Conservation (phyloP, 1,140 invertebrate genomes). For the Aporrectodea caliginosa region DNA sequence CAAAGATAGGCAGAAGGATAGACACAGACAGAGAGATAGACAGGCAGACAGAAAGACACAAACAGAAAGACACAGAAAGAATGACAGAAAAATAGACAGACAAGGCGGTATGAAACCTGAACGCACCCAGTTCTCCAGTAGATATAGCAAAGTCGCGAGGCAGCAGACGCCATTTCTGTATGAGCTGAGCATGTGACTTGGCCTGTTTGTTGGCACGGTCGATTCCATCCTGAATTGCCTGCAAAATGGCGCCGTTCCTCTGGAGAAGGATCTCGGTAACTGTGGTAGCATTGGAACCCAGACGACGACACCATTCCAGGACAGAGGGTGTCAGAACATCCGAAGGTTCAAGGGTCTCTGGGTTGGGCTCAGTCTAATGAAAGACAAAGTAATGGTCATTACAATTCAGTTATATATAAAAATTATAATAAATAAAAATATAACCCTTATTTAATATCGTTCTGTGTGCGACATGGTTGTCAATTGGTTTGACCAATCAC, state of each 20-base stretch:
- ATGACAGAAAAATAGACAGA: conserved; percentile 11
- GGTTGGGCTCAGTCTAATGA: conserved; percentile 65
- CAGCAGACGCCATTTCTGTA: conserved; percentile 84
- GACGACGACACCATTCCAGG: conserved; percentile 67
- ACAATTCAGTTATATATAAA: too few species aligned
- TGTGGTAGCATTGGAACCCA: conserved; percentile 66
- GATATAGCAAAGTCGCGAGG: conserved; percentile 80
- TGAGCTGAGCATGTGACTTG: conserved; percentile 79
- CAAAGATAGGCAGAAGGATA: too few species aligned
- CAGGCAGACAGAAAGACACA: too few species aligned
- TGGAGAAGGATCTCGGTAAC: conserved; percentile 48
- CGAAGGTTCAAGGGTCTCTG: conserved; percentile 66
- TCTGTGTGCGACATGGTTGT: too few species aligned
- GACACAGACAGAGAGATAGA: too few species aligned
- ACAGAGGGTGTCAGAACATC: conserved; percentile 66
- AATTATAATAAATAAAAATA: too few species aligned
- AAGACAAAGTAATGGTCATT: too few species aligned
- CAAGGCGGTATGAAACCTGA: background rate
- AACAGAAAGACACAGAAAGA: too few species aligned
- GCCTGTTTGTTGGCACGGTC: conserved; percentile 72
- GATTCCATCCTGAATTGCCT: conserved; percentile 66
- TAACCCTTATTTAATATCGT: too few species aligned
- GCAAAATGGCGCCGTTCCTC: conserved; percentile 42
- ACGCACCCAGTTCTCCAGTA: conserved; percentile 75
- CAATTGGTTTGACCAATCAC: too few species aligned